Conservation (phyloP, 2,888 invertebrate species). For the Alloscopus bannaensis region DNA sequence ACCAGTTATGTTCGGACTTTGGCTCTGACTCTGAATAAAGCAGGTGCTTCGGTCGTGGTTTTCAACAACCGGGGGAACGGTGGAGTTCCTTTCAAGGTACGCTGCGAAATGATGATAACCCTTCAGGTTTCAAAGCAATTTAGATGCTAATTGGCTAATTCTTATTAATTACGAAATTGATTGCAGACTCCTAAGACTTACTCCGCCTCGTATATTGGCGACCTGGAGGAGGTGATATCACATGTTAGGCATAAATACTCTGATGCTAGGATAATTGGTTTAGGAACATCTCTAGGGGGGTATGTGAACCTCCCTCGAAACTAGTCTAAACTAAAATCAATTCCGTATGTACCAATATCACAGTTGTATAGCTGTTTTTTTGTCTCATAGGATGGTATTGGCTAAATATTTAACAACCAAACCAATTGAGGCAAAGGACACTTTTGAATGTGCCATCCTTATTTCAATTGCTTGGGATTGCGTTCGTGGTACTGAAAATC, state of each 20-base stretch:
- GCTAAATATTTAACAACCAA: slow-evolving; percentile 53
- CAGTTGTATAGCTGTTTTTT: neutral
- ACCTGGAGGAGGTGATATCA: slow-evolving; percentile 84
- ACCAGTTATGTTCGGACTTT: slow-evolving; percentile 88
- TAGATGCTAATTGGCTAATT: slow-evolving; percentile 23
- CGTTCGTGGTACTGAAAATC: slow-evolving; percentile 81
- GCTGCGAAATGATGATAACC: too few species aligned
- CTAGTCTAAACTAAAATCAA: slow-evolving; percentile 75
- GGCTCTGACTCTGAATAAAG: slow-evolving; percentile 81
- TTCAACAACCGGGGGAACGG: slow-evolving; percentile 88
- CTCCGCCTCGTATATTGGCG: slow-evolving; percentile 88
- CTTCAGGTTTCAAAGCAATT: too few species aligned
- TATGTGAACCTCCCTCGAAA: slow-evolving; percentile 62
- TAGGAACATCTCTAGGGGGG: slow-evolving; percentile 91
- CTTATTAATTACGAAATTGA: too few species aligned
- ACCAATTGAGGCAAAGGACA: slow-evolving; percentile 75
- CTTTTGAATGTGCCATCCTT: slow-evolving; percentile 82
- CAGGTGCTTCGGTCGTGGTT: slow-evolving; percentile 83
- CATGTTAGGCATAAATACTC: slow-evolving; percentile 81
- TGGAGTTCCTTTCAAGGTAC: slow-evolving; percentile 82
- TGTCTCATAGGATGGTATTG: slow-evolving; percentile 56
- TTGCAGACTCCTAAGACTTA: slow-evolving; percentile 86
- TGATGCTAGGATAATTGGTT: slow-evolving; percentile 82
- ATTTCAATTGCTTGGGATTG: slow-evolving; percentile 90
- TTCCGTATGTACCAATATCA: too few species aligned